These are phyloP conservation scores for Lycorma delicatula DNA, from an alignment of 1,140 invertebrate species.

Conservation along the genomic window DNA sequence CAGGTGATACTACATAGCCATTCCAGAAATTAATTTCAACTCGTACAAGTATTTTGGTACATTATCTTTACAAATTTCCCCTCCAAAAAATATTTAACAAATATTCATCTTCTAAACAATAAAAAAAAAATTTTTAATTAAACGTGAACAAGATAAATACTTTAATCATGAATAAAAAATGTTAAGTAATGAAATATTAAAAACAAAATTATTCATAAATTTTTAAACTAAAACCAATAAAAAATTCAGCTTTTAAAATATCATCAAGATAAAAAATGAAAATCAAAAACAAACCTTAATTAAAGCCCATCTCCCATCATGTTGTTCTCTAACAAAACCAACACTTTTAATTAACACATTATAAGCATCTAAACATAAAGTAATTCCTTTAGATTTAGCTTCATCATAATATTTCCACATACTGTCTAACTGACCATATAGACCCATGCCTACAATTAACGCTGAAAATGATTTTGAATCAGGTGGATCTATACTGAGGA, in stretches of 20 bases:
- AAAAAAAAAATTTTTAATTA: too few relatives aligned
- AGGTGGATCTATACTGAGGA: slow-evolving; percentile 36
- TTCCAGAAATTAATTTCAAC: too few relatives aligned
- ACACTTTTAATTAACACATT: slow-evolving; percentile 57
- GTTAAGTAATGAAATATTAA: slow-evolving; percentile 9
- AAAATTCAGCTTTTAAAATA: too few relatives aligned
- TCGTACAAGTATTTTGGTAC: too few relatives aligned
- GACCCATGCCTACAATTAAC: slow-evolving; percentile 48
- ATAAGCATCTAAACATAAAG: slow-evolving; percentile 54
- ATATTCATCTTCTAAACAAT: too few relatives aligned
- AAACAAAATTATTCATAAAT: not conserved
- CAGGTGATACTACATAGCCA: too few relatives aligned
- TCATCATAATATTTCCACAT: slow-evolving; percentile 57
- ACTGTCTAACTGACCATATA: slow-evolving; percentile 50
- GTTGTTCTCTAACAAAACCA: slow-evolving; percentile 50
- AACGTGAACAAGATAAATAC: too few relatives aligned
- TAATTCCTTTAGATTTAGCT: slow-evolving; percentile 51
- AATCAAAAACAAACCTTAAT: slow-evolving; percentile 38
- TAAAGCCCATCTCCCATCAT: slow-evolving; percentile 50
- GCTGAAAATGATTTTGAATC: slow-evolving; percentile 41
- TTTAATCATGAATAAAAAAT: too few relatives aligned
- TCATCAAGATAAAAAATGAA: too few relatives aligned
- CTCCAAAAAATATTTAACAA: too few relatives aligned
- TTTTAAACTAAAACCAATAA: not conserved
- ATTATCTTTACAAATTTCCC: too few relatives aligned